Conservation (phyloP, 2,113 vertebrate genomes). For the Taurulus bubalis region DNA sequence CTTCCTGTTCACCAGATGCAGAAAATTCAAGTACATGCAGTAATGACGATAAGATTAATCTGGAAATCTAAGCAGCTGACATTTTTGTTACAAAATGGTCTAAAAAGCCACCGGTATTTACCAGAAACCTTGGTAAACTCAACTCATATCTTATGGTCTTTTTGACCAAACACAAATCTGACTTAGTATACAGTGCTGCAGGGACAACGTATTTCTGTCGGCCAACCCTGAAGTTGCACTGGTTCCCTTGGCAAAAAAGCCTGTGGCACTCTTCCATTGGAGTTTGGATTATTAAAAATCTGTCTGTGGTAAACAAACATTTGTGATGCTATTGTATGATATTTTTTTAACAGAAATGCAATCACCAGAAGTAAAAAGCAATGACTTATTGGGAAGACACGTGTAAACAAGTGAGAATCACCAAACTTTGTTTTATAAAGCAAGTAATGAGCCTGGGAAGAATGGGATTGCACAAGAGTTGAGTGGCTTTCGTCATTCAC, state of each 20-base stretch:
- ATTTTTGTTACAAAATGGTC: neutral
- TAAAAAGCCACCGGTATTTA: too few species aligned
- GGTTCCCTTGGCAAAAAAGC: neutral
- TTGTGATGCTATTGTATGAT: neutral
- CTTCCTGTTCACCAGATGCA: neutral
- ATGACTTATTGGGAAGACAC: neutral
- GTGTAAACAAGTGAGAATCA: neutral
- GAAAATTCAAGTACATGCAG: neutral
- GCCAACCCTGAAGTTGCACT: neutral
- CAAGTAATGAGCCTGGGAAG: neutral
- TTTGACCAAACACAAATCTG: neutral
- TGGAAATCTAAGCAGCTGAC: neutral
- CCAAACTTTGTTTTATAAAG: neutral
- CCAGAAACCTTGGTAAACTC: neutral
- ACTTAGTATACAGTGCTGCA: neutral
- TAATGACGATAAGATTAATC: neutral
- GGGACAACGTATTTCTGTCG: neutral
- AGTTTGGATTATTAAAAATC: too few species aligned
- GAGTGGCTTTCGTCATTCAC: conserved; percentile 31
- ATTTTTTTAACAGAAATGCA: neutral
- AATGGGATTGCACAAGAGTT: conserved; percentile 30
- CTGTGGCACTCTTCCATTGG: neutral
- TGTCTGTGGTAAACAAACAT: neutral
- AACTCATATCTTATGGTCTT: neutral
- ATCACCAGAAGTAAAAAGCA: neutral